A percentile compares a stretch with the other conserved stretches of the same genome.
Conservation (phyloP, 2,113 vertebrate genomes). For the Pteronura brasiliensis region DNA sequence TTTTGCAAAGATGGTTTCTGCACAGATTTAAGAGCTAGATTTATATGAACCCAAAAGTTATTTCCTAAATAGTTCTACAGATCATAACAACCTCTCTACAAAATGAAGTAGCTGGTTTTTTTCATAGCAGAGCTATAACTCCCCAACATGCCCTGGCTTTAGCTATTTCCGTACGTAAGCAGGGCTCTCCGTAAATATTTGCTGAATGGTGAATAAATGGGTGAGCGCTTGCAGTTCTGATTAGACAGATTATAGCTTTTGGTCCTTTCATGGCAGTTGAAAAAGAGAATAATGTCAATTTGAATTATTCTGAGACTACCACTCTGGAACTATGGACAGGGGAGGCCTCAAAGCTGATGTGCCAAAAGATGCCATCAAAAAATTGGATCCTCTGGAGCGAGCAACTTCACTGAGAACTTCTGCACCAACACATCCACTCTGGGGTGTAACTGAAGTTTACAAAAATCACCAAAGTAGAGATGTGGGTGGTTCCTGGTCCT, state of each 20-base stretch:
- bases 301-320: background rate
- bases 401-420: background rate
- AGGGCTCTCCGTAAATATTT: background rate
- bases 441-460: background rate
- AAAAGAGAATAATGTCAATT: background rate
- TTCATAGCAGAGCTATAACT: background rate
- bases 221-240: background rate
- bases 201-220: background rate
- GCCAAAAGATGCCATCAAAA: background rate
- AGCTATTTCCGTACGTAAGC: background rate
- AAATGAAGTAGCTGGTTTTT: background rate
- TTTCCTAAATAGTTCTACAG: constrained; percentile 30
- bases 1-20: background rate
- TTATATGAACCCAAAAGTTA: constrained; percentile 15
- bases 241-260: background rate
- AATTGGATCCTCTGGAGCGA: background rate
- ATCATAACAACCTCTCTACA: background rate
- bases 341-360: background rate
- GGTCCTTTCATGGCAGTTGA: background rate
- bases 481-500: fast-evolving
- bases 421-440: background rate
- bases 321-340: background rate
- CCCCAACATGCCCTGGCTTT: background rate
- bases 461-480: background rate
- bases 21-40: constrained; percentile 41